phyloP scores from a whole-genome alignment of 1,140 invertebrate genomes.

The Sminthurides bifidus region DNA sequence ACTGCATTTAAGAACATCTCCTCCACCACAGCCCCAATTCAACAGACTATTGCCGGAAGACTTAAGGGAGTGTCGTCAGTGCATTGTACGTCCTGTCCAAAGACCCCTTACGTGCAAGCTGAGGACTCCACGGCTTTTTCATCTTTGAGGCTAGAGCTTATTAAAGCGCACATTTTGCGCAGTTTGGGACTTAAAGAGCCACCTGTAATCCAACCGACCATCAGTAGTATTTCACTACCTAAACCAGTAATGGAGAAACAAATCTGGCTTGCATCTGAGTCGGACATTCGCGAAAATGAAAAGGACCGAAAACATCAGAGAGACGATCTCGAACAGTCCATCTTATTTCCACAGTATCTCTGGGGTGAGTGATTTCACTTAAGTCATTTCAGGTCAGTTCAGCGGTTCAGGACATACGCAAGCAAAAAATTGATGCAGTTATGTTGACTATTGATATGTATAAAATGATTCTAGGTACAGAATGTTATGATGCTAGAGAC shows the following conservation, averaged over 20 bases:
- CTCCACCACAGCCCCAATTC: too few species aligned
- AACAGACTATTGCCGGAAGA: too few species aligned
- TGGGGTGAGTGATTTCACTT: too few species aligned
- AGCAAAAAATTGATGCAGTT: background rate
- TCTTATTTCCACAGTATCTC: background rate
- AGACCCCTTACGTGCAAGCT: background rate
- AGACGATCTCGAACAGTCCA: too few species aligned
- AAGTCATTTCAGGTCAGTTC: too few species aligned
- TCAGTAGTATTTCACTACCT: slow-evolving; percentile 49
- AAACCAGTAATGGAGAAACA: slow-evolving; percentile 34
- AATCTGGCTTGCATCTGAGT: slow-evolving; percentile 53
- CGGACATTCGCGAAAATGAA: slow-evolving; percentile 62
- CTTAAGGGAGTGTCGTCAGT: too few species aligned
- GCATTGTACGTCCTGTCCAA: too few species aligned
- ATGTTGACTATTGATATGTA: background rate
- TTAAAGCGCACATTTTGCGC: slow-evolving; percentile 66
- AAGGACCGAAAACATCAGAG: slow-evolving; percentile 25
- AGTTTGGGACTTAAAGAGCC: slow-evolving; percentile 60
- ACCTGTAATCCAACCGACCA: slow-evolving; percentile 49
- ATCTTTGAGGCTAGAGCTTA: slow-evolving; percentile 44
- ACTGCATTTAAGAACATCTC: too few species aligned
- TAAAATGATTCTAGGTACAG: too few species aligned
- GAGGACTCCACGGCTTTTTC: background rate
- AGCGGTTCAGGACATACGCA: too few species aligned
- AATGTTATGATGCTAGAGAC: too few species aligned